Evolutionary conservation across 2,113 vertebrate genomes (phyloP), one percentile per base, ranked within the genome.

Genomic region (Artemisiospiza belli): DNA sequence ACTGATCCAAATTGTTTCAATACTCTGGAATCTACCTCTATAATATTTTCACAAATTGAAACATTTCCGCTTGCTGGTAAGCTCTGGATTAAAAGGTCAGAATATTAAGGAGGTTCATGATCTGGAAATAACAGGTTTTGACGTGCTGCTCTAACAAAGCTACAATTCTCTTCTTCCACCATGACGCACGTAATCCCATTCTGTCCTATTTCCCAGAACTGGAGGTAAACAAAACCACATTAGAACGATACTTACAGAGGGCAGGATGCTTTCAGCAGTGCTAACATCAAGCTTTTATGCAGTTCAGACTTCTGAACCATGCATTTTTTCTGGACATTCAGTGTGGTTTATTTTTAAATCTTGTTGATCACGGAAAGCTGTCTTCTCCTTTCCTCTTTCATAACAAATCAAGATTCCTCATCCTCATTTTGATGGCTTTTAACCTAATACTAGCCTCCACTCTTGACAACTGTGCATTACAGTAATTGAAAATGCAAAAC

Each of bases 81-180:
- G 0, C 18, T 76, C 58, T 79, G 25, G 16, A 79, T 88, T 78
- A 85, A 90, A 94, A 90, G 27, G 72, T 64, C 75, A 88, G 67
- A 76, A 76, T 90, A 79, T 66, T 86, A 82, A 72, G 52, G 43
- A 59, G 47, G 59, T 75, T 78, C 6, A 28, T 64, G 84, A 75
- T 35, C 43, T 89, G 87, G 66, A 96, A 95, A 74, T 82, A 95
- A 95, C 57, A 59, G 10, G 11, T 59, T 94, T 89, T 94, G 96
- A 94, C 66, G 0, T 63, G 39, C 39, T 70, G 11, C 39, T 91
- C 61, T 57, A 84, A 95, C 73, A 78, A 78, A 89, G 41, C 70
- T 35, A 11, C 43, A 64, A 43, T 23, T 84, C 47, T 64, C 52
- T 84, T 75, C 31, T 85, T 73, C 66, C n/a, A 68, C 67, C 22